Base-by-base conservation (phyloP, 1,140 invertebrate genomes). In the Eumaeus atala region DNA sequence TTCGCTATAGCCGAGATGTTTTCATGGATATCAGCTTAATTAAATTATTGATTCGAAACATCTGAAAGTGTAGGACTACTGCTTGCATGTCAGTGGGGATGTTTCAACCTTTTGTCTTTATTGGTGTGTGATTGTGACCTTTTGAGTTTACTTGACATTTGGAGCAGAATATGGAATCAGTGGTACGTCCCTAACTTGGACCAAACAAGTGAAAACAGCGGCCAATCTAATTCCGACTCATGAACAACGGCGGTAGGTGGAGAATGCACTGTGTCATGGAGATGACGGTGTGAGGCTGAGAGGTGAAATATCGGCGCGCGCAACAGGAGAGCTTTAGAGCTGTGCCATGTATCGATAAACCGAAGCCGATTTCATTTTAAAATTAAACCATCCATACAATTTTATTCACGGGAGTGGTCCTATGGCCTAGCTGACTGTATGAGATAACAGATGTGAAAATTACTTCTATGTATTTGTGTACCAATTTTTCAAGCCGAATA, bases 271-370 rank as follows among this genome's bases (percentile, higher is more conserved):
- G 66, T 16, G 16, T n/a, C n/a, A 12, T 47, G 12, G 62, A 66
- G 73, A 72, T 66, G 66, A 65, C 58, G 66, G 66, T 64, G 58
- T 65, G 75, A 72, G 71, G 68, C 66, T 70, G 69, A 67, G 66
- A 64, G 68, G 66, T 56, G 62, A 59, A 57, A 59, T 53, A 59
- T 33, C 70, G 74, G 73, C 77, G 77, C 77, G 77, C 77, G 77
- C 77, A 80, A 65, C 58, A 73, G 59, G 56, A 65, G 61, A 58
- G 40, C 16, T 38, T 7, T 69, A 77, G 71, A 48, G 73, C 14
- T 16, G 17, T 37, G 9, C 11, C 16, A 47, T 16, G 18, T 17
- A 51, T 56, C 48, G 38, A 42, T 56, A 51, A 49, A 12, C 17
- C 44, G 16, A 36, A 21, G 52, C 42, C 51, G 17, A 14, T 28